Percentiles rank a stretch among this genome's conserved stretches.
These are phyloP conservation scores for Corydoras maculifer DNA, from an alignment of 2,113 vertebrate species.

Conservation along the genomic window DNA sequence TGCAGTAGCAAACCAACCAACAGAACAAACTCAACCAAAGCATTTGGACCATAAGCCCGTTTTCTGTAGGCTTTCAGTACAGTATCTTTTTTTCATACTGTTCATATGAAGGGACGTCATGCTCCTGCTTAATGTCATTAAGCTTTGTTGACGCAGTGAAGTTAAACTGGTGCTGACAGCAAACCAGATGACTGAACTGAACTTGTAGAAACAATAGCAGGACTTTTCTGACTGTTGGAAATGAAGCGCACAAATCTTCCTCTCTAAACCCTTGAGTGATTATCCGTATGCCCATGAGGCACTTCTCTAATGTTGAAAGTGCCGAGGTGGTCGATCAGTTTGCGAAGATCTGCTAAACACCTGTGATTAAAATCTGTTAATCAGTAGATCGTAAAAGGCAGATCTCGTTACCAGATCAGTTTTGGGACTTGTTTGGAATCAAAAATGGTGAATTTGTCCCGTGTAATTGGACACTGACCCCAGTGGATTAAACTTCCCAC, in stretches of 20 bases:
- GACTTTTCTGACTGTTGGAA: not conserved
- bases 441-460: not conserved
- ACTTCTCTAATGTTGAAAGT: no score
- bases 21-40: conserved; percentile 31
- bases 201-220: conserved; percentile 4
- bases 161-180: not conserved
- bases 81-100: no score
- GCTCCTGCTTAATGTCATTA: not conserved
- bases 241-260: no score
- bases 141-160: not conserved
- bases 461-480: not conserved
- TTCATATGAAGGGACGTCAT: no score
- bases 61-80: not conserved
- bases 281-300: no score
- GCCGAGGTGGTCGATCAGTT: no score
- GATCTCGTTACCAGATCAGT: no score
- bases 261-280: no score
- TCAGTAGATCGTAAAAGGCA: no score
- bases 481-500: not conserved
- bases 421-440: no score
- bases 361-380: no score
- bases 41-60: conserved; percentile 20
- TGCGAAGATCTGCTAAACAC: no score
- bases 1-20: conserved; percentile 50
- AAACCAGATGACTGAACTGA: conserved; percentile 11